These are phyloP conservation scores for Saturnia japonica DNA, from an alignment of 2,888 invertebrate genomes.

Conservation along the genomic window DNA sequence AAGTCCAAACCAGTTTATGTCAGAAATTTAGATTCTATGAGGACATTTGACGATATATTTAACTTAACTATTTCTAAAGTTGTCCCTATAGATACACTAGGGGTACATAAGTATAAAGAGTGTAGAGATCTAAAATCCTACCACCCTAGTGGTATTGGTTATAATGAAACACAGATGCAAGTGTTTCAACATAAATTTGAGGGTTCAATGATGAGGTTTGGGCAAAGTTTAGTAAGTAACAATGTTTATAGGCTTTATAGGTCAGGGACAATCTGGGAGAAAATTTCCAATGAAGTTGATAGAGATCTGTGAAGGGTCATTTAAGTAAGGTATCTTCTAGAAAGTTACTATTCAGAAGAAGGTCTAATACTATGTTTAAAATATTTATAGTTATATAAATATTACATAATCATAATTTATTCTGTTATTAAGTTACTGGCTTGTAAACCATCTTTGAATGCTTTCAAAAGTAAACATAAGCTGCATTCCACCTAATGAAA, in stretches of 20 bases:
- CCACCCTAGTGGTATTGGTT: conserved; percentile 56
- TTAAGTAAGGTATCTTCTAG: no score
- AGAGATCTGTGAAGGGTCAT: conserved; percentile 45
- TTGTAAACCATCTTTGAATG: no score
- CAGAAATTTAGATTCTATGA: conserved; percentile 73
- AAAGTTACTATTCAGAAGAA: no score
- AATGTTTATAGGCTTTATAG: conserved; percentile 73
- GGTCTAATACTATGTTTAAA: no score
- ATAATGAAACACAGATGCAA: conserved; percentile 74
- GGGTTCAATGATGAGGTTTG: conserved; percentile 77
- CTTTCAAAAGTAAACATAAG: no score
- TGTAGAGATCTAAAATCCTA: conserved; percentile 69
- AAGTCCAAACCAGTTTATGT: conserved; percentile 54
- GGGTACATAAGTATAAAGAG: conserved; percentile 72
- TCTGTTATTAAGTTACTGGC: no score
- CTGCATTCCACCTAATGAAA: no score
- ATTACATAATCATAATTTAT: no score
- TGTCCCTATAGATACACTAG: conserved; percentile 63
- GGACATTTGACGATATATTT: conserved; percentile 68
- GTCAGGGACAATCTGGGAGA: conserved; percentile 77
- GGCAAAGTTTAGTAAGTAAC: conserved; percentile 69
- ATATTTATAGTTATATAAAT: no score
- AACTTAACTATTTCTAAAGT: conserved; percentile 52
- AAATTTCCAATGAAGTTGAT: conserved; percentile 56
- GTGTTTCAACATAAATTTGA: conserved; percentile 77